phyloP scores from a whole-genome alignment of 2,113 vertebrate genomes.

The Grammomys surdaster region DNA sequence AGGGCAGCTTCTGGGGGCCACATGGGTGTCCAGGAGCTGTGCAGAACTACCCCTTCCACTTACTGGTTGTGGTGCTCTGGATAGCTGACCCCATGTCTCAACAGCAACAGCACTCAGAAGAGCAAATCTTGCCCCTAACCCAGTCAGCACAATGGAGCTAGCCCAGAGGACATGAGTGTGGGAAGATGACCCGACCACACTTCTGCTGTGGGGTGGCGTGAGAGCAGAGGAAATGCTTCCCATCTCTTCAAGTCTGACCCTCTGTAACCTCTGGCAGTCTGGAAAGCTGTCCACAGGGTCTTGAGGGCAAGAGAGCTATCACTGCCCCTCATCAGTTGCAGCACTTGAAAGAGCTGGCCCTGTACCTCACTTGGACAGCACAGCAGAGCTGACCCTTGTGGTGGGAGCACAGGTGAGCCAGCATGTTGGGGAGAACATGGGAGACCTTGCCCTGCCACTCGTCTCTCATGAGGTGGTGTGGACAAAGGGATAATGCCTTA shows the following conservation, averaged over 20 bases:
- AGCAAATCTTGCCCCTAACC: not conserved
- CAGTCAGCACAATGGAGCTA: not conserved
- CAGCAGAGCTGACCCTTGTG: not conserved
- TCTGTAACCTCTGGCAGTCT: not conserved
- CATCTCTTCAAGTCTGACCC: too few species aligned
- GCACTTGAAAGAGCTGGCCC: not conserved
- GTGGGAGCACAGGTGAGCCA: not conserved
- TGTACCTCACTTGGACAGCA: not conserved
- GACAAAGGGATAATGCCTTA: not conserved
- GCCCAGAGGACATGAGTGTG: not conserved
- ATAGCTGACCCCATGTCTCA: not conserved
- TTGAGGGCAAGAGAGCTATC: not conserved
- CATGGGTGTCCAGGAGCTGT: not conserved
- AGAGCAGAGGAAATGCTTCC: not conserved
- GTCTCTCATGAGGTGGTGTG: not conserved
- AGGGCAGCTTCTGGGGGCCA: not conserved
- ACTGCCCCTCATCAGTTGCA: not conserved
- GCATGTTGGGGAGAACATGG: not conserved
- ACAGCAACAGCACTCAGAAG: not conserved
- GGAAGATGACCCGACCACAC: too few species aligned
- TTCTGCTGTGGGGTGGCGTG: too few species aligned
- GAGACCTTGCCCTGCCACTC: not conserved
- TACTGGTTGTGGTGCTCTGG: not conserved
- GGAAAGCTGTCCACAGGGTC: not conserved
- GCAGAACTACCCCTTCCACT: not conserved